phyloP scores from a whole-genome alignment of 2,888 invertebrate species.

The Galeopsomyia nigrocyanea region DNA sequence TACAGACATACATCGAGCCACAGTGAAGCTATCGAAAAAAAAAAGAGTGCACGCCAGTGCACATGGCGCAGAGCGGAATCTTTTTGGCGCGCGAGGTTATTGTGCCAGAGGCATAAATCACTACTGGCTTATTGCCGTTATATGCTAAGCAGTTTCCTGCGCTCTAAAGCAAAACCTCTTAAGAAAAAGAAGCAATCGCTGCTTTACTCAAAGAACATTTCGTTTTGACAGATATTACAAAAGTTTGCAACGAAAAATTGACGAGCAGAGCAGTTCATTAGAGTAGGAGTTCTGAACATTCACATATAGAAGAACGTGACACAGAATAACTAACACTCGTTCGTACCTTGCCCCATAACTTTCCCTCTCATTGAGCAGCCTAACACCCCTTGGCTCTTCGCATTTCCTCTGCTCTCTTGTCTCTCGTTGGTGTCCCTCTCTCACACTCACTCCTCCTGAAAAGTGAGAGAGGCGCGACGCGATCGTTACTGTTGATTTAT shows the following conservation, averaged over 20 bases:
- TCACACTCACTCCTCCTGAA: background rate
- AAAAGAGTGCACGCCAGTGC: background rate
- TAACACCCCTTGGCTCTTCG: no score
- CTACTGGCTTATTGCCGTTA: slow-evolving; percentile 56
- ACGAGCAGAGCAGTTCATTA: background rate
- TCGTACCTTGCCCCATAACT: no score
- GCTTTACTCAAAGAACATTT: no score
- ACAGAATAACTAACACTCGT: no score
- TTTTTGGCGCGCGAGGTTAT: slow-evolving; percentile 10
- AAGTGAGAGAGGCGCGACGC: slow-evolving; percentile 23
- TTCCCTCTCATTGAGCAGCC: no score
- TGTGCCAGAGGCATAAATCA: slow-evolving; percentile 56
- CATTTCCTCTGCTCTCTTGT: background rate
- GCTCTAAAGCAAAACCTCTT: slow-evolving; percentile 42
- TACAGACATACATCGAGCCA: no score
- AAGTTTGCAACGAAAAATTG: slow-evolving; percentile 14
- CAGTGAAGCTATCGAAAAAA: no score
- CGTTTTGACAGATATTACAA: no score
- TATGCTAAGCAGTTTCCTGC: slow-evolving; percentile 56
- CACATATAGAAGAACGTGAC: no score
- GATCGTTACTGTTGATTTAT: slow-evolving; percentile 59
- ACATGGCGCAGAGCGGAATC: background rate
- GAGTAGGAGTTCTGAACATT: background rate
- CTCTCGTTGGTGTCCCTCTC: background rate
- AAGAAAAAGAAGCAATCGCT: background rate